Base-by-base conservation (phyloP, 2,888 invertebrate genomes). In the Agrotis segetum region DNA sequence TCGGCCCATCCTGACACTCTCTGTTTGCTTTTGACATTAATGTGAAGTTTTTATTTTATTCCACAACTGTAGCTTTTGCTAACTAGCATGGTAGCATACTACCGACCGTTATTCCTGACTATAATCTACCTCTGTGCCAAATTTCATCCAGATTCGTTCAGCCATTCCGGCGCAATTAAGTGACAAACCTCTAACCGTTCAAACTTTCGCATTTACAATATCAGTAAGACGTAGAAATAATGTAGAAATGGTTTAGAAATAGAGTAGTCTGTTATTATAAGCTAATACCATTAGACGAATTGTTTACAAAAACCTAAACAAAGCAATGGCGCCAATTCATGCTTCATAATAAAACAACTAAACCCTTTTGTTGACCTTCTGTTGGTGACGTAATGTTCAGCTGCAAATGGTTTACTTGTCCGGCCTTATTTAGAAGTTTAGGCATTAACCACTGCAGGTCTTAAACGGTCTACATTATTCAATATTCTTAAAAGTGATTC, bases 371-470 rank as follows among this genome's bases (percentile, higher is more conserved):
- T 49, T 60, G 66, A 73, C 73, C 56, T 67, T 66, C 16, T 1
- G 24, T 59, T 13, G 13, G 53, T 79, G 66, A 66, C 74, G 66
- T 65, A 19, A 76, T 29, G n/a, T 11, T 29, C 52, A 77, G 63
- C 63, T 62, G 62, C 52, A 34, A 63, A 19, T 52, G 19, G 44
- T 53, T 16, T 19, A 47, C 50, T 66, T 44, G 56, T 49, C 62
- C 46, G 0, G 44, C 65, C 68, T 47, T 79, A 74, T 79, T 74
- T 62, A 61, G 72, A 52, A 62, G 16, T 65, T 34, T 66, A 68
- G 59, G 29, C 14, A 52, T 11, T 24, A 59, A 46, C 40, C 29
- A 67, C 53, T 19, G 1, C 40, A 5, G 40, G 40, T 40, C 40
- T 40, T 5, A 40, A 40, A 40, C 40, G 40, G 34, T n/a, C 34